Percentiles rank a stretch among this genome's conserved stretches.
These are phyloP conservation scores for Mactra quadrangularis DNA, from an alignment of 1,140 invertebrate genomes.

Conservation along the genomic window DNA sequence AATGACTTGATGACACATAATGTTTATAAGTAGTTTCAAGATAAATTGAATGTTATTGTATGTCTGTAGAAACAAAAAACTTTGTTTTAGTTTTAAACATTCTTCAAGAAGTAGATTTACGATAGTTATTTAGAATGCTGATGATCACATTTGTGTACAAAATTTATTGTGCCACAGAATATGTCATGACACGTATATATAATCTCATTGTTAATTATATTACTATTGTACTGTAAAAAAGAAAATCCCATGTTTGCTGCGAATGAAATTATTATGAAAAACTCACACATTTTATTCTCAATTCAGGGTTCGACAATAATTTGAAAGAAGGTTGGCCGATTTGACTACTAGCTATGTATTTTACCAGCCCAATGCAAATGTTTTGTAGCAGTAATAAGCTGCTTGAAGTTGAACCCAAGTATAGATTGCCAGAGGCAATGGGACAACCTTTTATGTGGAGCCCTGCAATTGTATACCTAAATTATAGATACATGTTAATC, in stretches of 20 bases:
- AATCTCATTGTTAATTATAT: not conserved
- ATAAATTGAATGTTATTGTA: no score
- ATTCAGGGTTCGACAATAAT: not conserved
- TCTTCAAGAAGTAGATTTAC: not conserved
- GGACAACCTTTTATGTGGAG: no score
- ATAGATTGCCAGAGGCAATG: no score
- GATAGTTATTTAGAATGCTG: not conserved
- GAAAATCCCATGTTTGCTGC: no score
- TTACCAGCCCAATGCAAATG: not conserved
- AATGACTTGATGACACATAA: no score
- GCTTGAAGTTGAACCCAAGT: no score
- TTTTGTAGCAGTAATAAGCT: not conserved
- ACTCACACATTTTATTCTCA: not conserved
- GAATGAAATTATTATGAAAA: conserved; percentile 9
- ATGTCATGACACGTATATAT: conserved; percentile 19
- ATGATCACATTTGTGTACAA: conserved; percentile 11
- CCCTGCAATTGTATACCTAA: no score
- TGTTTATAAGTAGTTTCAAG: no score
- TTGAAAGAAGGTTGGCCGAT: not conserved
- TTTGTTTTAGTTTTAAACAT: conserved; percentile 12
- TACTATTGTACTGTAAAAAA: no score
- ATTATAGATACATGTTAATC: no score
- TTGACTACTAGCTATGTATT: not conserved
- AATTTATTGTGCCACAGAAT: conserved; percentile 14
- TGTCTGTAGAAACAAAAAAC: conserved; percentile 1